Evolutionary conservation across 2,888 invertebrate genomes (phyloP).

Genomic region (Drosophila algonquin): DNA sequence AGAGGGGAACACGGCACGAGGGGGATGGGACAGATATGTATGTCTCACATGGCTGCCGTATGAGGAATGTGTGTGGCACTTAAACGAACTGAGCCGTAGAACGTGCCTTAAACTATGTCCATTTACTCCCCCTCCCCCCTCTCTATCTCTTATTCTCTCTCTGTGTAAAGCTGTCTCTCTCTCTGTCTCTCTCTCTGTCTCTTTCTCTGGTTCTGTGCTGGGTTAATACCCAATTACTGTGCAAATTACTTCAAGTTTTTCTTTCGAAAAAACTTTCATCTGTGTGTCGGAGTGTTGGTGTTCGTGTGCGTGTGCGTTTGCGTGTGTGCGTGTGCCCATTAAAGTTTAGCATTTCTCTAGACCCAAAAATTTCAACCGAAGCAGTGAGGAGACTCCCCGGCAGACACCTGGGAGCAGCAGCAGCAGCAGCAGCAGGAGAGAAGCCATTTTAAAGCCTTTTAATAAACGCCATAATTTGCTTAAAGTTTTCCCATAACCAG

Average conservation of each 20-base stretch:
- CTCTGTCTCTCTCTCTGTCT: slow-evolving; percentile 14
- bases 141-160: neutral
- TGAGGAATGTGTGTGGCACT: slow-evolving; percentile 61
- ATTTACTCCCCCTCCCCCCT: slow-evolving; percentile 73
- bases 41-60: slow-evolving; percentile 48
- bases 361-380: slow-evolving; percentile 24
- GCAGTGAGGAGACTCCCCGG: slow-evolving; percentile 45
- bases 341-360: slow-evolving; percentile 65
- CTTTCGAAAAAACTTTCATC: slow-evolving; percentile 44
- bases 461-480: slow-evolving; percentile 78
- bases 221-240: slow-evolving; percentile 84
- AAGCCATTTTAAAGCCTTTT: slow-evolving; percentile 66
- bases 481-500: slow-evolving; percentile 71
- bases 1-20: neutral
- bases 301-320: neutral
- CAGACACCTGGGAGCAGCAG: slow-evolving; percentile 7
- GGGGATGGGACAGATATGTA: neutral
- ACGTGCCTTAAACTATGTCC: slow-evolving; percentile 71
- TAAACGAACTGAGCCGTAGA: slow-evolving; percentile 33
- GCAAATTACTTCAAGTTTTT: slow-evolving; percentile 81
- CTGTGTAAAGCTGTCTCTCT: neutral
- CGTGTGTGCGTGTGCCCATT: slow-evolving; percentile 35
- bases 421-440: neutral
- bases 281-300: slow-evolving; percentile 25
- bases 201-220: slow-evolving; percentile 61